phyloP scores from a whole-genome alignment of 1,140 invertebrate genomes.

The Fopius arisanus region DNA sequence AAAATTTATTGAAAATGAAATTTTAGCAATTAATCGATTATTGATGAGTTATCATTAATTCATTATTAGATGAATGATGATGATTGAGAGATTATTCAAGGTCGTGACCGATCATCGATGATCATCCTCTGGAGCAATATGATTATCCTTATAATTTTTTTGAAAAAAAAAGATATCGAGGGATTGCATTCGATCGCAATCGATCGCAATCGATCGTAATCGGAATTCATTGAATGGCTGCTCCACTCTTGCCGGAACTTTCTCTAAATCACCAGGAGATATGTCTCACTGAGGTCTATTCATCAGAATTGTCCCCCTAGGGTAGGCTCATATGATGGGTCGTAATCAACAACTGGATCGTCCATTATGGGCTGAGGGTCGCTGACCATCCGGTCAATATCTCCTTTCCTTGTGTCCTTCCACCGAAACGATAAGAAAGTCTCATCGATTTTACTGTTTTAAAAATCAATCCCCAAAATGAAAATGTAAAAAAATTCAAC shows the following conservation, averaged over 20 bases:
- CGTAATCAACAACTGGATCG: not conserved
- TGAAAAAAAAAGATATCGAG: too few species aligned
- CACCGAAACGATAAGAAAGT: not conserved
- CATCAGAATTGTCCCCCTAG: constrained; percentile 5
- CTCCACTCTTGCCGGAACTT: constrained; percentile 3
- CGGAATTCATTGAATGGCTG: not conserved
- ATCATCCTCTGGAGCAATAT: too few species aligned
- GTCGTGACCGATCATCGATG: too few species aligned
- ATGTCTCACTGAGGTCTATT: not conserved
- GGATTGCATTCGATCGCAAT: too few species aligned
- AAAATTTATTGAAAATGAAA: too few species aligned
- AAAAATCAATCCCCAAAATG: too few species aligned
- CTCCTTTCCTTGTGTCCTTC: not conserved
- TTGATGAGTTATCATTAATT: too few species aligned
- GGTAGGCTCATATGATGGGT: not conserved
- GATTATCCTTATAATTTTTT: too few species aligned
- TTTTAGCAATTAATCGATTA: too few species aligned
- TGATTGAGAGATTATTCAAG: too few species aligned
- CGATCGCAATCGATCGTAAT: not conserved
- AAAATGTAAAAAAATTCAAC: too few species aligned
- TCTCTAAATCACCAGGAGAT: not conserved
- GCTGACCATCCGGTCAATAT: not conserved
- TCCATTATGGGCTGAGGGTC: not conserved
- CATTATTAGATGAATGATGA: too few species aligned
- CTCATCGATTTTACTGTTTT: not conserved